Percentiles rank a stretch among this genome's conserved stretches.
Conservation (phyloP, 1,140 invertebrate species). For the Drosophila leontia region DNA sequence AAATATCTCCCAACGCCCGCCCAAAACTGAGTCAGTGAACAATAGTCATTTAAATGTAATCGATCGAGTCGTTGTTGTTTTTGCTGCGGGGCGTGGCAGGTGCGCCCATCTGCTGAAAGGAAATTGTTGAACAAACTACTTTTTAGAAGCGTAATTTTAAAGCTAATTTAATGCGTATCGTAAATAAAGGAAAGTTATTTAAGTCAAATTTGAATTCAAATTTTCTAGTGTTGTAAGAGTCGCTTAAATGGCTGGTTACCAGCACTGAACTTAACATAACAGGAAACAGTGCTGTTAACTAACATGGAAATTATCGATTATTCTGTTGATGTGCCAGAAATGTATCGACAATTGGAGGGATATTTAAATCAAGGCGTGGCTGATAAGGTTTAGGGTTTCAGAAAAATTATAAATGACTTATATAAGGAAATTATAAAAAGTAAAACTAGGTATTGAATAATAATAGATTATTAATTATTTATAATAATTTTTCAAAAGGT, state of each 20-base stretch:
- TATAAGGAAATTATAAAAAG: not conserved
- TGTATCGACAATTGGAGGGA: not conserved
- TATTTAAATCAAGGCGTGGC: not conserved
- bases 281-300: not conserved
- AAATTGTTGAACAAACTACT: constrained; percentile 66
- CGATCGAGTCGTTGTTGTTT: constrained; percentile 45
- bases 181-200: constrained; percentile 69
- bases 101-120: constrained; percentile 6
- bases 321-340: not conserved
- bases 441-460: not conserved
- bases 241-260: fast-evolving
- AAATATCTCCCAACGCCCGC: constrained; percentile 5
- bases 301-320: not conserved
- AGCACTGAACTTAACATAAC: not conserved
- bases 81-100: constrained; percentile 29
- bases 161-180: constrained; percentile 15
- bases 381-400: not conserved
- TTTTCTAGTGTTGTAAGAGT: not conserved
- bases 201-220: constrained; percentile 19
- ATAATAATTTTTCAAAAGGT: too few species aligned
- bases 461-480: not conserved
- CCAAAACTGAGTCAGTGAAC: constrained; percentile 70
- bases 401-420: too few species aligned
- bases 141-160: constrained; percentile 43
- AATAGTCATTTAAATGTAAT: constrained; percentile 77